A percentile compares a stretch with the other conserved stretches of the same genome.
Conservation (phyloP, 2,113 vertebrate genomes). For the Cricetomys ansorgei region DNA sequence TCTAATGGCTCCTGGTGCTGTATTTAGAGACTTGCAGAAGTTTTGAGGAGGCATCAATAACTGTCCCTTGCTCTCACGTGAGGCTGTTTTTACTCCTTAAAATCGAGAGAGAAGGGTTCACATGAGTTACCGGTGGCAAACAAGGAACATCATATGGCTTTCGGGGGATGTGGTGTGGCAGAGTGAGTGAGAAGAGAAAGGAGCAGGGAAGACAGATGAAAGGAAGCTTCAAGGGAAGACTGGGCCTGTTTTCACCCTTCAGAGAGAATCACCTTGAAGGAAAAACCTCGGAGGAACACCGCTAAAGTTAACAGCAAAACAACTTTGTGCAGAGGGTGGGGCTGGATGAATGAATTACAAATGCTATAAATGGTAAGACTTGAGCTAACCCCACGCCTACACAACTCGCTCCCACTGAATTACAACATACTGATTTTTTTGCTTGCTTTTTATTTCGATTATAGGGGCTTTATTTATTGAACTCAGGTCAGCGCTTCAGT, state of each 20-base stretch:
- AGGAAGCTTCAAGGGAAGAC: neutral
- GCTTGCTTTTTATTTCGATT: neutral
- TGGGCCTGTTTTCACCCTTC: neutral
- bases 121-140: neutral
- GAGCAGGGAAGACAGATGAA: neutral
- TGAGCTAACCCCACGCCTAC: neutral
- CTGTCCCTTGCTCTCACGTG: neutral
- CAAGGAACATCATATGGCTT: neutral
- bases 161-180: neutral
- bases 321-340: neutral
- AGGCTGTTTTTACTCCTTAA: neutral
- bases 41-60: neutral
- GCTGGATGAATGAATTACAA: neutral
- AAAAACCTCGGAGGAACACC: neutral
- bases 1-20: neutral
- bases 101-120: neutral
- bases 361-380: neutral
- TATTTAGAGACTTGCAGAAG: neutral
- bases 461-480: constrained; percentile 21
- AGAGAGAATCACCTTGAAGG: neutral
- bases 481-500: neutral
- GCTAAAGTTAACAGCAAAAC: neutral
- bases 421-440: neutral
- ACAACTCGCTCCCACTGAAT: neutral
- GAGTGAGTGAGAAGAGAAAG: neutral